phyloP scores from a whole-genome alignment of 2,888 invertebrate species.

The Escarpia spicata region DNA sequence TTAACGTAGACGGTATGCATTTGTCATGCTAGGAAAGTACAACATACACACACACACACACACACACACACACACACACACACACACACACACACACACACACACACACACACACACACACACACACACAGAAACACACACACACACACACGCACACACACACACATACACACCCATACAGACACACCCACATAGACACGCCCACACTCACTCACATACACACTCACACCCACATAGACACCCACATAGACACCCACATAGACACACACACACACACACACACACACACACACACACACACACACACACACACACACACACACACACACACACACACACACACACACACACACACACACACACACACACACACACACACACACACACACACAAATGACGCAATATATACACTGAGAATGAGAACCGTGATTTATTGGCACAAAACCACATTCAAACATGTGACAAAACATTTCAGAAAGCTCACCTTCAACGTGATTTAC shows the following conservation, averaged over 20 bases:
- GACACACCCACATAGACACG: conserved; percentile 19
- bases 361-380: conserved; percentile 21
- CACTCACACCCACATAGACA: too few relatives aligned
- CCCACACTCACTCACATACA: conserved; percentile 14
- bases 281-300: neutral
- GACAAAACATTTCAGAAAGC: neutral
- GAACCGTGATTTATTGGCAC: neutral
- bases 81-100: conserved; percentile 27
- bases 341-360: conserved; percentile 13
- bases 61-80: conserved; percentile 25
- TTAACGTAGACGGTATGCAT: too few relatives aligned
- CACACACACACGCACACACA: conserved; percentile 22
- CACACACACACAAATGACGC: neutral
- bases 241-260: neutral
- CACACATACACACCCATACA: conserved; percentile 23
- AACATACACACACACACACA: conserved; percentile 19
- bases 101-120: conserved; percentile 22
- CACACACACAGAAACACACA: conserved; percentile 25
- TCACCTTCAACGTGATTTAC: neutral
- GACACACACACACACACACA: neutral
- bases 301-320: neutral
- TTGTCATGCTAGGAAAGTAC: too few relatives aligned
- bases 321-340: neutral
- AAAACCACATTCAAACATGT: neutral
- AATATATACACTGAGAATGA: neutral